Base-by-base conservation (phyloP, 2,888 invertebrate genomes). In the Homarus gammarus region DNA sequence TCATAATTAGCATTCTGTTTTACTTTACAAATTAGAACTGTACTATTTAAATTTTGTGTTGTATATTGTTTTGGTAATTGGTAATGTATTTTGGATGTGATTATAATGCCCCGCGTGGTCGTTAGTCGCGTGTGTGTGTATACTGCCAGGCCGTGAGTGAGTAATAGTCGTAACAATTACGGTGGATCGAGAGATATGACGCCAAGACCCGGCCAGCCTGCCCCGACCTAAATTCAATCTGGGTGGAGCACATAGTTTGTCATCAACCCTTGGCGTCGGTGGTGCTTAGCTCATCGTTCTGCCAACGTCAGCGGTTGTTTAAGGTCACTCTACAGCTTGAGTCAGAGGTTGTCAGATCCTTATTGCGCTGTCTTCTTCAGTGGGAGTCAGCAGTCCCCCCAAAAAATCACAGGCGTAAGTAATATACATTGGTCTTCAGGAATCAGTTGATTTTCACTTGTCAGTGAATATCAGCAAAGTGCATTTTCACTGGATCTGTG, bases 171-270 rank as follows among this genome's bases (percentile, higher is more conserved):
- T 22, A 64, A 27, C 64, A n/a, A 27, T 64, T 64, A 64, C 27
- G 6, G 6, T 8, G 27, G 64, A n/a, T 64, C 64, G 27, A 64
- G 64, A 64, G 64, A 64, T 64, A 64, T 64, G 64, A 64, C 22
- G 27, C 27, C 22, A 5, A 64, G 27, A 27, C 5, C n/a, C 27
- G 6, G 64, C 27, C 2, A 27, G 27, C 6, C 64, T 64, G 8
- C 27, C n/a, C 6, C 27, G 64, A n/a, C 64, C 64, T 8, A 64
- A 64, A 64, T 64, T 64, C 64, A 64, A 64, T 64, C 64, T 64
- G 8, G 27, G 56, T 8, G 64, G 22, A 64, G 64, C 27, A n/a
- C 64, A n/a, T 64, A 27, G 64, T 64, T 64, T 27, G 64, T 64
- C 64, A 12, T 56, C 18, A 18, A 5, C 56, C 15, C 56, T 22